Conservation (phyloP, 2,113 vertebrate species). For the Daubentonia madagascariensis region DNA sequence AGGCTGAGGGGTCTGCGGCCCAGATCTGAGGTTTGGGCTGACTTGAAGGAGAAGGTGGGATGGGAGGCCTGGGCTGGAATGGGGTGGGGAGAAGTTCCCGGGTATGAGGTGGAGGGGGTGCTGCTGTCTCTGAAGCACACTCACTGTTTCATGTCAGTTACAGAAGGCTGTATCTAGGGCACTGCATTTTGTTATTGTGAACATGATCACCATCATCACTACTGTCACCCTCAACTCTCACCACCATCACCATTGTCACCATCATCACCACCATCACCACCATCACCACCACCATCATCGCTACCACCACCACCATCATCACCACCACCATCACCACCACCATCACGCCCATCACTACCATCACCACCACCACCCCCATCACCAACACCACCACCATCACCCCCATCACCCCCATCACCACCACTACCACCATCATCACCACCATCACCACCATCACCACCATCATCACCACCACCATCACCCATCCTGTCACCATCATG, state of each 20-base stretch:
- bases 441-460: rapidly evolving
- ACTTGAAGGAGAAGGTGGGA: neutral
- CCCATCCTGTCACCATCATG: rapidly evolving
- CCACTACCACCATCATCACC: rapidly evolving
- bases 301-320: rapidly evolving
- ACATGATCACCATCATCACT: neutral
- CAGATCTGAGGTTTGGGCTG: neutral
- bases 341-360: rapidly evolving
- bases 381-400: rapidly evolving
- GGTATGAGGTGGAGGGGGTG: too few relatives aligned
- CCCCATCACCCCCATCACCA: rapidly evolving
- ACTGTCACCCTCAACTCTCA: neutral
- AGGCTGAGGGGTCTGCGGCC: neutral
- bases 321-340: rapidly evolving
- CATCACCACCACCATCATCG: rapidly evolving
- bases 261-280: neutral
- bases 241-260: neutral
- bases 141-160: neutral
- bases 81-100: neutral
- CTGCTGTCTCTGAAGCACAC: neutral
- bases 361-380: rapidly evolving
- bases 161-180: neutral
- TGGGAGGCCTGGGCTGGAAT: neutral
- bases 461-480: rapidly evolving
- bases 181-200: neutral